A percentile compares a stretch with the other conserved stretches of the same genome.
Conservation (phyloP, 2,888 invertebrate genomes). For the Melinopterus prodromus region DNA sequence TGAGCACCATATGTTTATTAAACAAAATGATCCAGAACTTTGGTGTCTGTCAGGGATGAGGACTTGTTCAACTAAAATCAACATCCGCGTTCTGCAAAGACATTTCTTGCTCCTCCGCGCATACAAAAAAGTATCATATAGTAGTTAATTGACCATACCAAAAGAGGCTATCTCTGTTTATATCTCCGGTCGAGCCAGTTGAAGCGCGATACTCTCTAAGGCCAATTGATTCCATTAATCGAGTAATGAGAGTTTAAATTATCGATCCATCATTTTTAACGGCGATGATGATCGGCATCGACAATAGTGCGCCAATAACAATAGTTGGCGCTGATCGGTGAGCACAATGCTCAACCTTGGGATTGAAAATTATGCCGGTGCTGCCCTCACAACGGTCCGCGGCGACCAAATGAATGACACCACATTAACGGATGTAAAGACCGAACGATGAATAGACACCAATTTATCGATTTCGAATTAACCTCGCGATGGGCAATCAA, state of each 20-base stretch:
- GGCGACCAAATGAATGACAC: not conserved
- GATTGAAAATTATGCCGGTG: not conserved
- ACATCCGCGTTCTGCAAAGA: no score
- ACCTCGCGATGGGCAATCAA: not conserved
- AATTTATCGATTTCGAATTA: not conserved
- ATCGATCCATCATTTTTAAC: not conserved
- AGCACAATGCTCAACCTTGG: not conserved
- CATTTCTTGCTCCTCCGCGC: no score
- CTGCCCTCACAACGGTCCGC: not conserved
- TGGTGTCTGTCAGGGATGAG: no score
- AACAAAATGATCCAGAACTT: no score
- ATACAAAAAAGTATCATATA: not conserved
- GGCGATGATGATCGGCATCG: not conserved
- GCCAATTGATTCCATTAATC: not conserved
- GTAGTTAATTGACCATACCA: not conserved
- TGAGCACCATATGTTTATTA: no score
- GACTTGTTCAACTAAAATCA: no score
- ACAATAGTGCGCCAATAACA: not conserved
- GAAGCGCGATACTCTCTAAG: not conserved
- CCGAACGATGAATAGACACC: not conserved
- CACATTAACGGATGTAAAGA: constrained; percentile 4
- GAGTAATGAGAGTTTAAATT: not conserved
- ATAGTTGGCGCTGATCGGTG: constrained; percentile 4
- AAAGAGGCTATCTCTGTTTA: not conserved
- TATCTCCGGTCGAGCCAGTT: not conserved